Base-by-base conservation (phyloP, 2,888 invertebrate species). In the Thereva nobilitata region DNA sequence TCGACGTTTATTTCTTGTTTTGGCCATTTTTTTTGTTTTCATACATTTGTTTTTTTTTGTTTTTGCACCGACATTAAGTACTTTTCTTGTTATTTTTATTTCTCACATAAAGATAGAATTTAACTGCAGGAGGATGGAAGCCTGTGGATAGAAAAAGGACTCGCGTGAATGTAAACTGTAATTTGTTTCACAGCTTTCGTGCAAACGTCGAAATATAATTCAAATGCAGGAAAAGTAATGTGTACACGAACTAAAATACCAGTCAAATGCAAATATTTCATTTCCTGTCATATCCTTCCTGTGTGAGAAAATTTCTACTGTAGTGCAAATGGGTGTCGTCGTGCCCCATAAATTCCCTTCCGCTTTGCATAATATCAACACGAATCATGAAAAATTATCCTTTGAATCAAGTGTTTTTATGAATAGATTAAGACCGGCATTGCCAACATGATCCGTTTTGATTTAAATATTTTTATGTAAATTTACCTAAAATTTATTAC, bases 151-250 rank as follows among this genome's bases (percentile, higher is more conserved):
- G 23, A 23, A 23, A n/a, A 23, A 2, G 23, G 34, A 23, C 38
- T 56, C 37, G 44, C 44, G 56, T 56, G 42, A 44, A 44, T 56
- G 44, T 56, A 42, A 35, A 44, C 56, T 44, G 56, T 56, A 56
- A 56, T 56, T 56, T 56, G 56, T 56, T 56, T 44, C 37, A 56
- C 35, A 35, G 35, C 45, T n/a, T 56, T 56, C 56, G 56, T 56
- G 56, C 56, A 56, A 56, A 56, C 35, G 56, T 56, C 56, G 56
- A 56, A 56, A 56, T 56, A 56, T 56, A 56, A 56, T 56, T 56
- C 56, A 34, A 34, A 56, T 56, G 56, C 44, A 44, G 44, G 45
- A 9, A 44, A 56, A 35, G 56, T 34, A 56, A 44, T 42, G 44
- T 56, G 56, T 56, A 56, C 56, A 42, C 56, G 56, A 56, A 56